Conservation (phyloP, 2,113 vertebrate genomes). For the Rhabdornis inornatus region DNA sequence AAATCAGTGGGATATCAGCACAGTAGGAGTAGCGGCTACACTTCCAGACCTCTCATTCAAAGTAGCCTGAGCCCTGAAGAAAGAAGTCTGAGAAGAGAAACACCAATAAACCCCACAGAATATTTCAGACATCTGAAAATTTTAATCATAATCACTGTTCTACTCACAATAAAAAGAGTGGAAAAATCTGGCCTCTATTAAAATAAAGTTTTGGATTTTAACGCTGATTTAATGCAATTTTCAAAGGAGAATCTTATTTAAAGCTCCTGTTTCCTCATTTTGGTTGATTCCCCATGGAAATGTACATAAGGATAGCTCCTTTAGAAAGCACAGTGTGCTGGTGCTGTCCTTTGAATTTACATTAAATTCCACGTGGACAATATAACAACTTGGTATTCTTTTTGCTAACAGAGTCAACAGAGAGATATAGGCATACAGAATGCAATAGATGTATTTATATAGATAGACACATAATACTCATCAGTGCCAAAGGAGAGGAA, state of each 20-base stretch:
- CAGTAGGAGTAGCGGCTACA: background rate
- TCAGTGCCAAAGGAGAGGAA: background rate
- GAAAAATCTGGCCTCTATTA: background rate
- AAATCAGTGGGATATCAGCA: background rate
- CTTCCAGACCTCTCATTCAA: slow-evolving; percentile 2
- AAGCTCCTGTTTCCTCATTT: slow-evolving; percentile 5
- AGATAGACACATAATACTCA: background rate
- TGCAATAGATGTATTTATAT: rapidly evolving
- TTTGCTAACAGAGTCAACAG: background rate
- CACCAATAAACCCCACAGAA: background rate
- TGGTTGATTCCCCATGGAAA: background rate
- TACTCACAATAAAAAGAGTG: background rate
- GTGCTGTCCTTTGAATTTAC: background rate
- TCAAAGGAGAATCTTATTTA: slow-evolving; percentile 2
- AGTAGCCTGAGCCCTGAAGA: background rate
- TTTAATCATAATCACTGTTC: background rate
- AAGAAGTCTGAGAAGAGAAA: background rate
- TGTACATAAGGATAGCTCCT: background rate
- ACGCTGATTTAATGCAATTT: background rate
- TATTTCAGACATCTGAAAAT: background rate
- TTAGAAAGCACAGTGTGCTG: background rate
- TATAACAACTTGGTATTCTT: background rate
- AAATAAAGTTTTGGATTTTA: background rate
- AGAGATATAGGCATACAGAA: background rate
- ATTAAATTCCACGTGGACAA: background rate